phyloP scores from a whole-genome alignment of 2,888 invertebrate species.

The Tyria jacobaeae region DNA sequence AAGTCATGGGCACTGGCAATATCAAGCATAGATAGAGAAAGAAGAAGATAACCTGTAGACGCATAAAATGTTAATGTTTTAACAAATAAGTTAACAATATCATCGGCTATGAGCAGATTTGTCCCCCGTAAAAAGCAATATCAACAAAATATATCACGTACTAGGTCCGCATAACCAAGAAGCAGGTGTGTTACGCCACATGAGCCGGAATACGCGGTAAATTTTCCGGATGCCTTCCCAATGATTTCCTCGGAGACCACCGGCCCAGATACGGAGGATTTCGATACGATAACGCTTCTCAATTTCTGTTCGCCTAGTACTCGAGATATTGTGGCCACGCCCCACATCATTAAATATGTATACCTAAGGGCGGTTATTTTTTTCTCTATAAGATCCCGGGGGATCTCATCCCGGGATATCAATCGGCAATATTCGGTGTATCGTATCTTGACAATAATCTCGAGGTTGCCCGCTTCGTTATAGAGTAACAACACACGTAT shows the following conservation, averaged over 20 bases:
- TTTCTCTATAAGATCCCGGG: conserved; percentile 61
- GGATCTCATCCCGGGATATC: conserved; percentile 74
- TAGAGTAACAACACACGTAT: conserved; percentile 37
- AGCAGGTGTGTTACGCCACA: conserved; percentile 82
- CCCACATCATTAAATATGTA: conserved; percentile 79
- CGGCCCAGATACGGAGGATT: conserved; percentile 85
- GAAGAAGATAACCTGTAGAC: no score
- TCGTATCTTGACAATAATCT: conserved; percentile 75
- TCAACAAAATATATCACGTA: conserved; percentile 78
- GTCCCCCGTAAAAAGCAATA: conserved; percentile 59
- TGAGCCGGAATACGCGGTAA: conserved; percentile 85
- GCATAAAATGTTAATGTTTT: conserved; percentile 12
- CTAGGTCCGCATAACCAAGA: conserved; percentile 74
- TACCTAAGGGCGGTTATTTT: conserved; percentile 56
- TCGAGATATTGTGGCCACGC: conserved; percentile 76
- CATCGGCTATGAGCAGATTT: conserved; percentile 44
- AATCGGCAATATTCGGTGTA: conserved; percentile 74
- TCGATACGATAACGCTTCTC: conserved; percentile 85
- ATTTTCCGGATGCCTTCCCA: conserved; percentile 91
- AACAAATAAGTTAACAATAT: conserved; percentile 26
- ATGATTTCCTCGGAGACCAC: conserved; percentile 92
- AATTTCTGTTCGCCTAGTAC: conserved; percentile 78
- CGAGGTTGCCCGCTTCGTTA: conserved; percentile 50
- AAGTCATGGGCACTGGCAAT: background rate
- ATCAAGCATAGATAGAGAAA: background rate